phyloP scores from a whole-genome alignment of 2,888 invertebrate species.

The Aphodius sticticus region DNA sequence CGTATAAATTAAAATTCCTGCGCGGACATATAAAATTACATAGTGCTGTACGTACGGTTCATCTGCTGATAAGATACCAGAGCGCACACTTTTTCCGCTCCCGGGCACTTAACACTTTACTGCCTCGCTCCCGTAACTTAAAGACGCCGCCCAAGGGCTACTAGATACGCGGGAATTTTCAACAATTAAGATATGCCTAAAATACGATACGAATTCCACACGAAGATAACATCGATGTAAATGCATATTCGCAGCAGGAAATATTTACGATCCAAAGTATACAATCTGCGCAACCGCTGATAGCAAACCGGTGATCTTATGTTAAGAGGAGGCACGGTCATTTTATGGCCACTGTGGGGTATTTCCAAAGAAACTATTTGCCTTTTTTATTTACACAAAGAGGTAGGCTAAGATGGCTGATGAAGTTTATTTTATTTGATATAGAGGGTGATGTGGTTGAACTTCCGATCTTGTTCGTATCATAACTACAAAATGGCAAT shows the following conservation, averaged over 20 bases:
- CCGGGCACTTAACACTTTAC: slow-evolving; percentile 8
- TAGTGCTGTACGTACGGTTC: slow-evolving; percentile 5
- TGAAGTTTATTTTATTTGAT: too few relatives aligned
- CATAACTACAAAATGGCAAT: too few relatives aligned
- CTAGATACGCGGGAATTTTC: slow-evolving; percentile 16
- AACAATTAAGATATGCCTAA: slow-evolving; percentile 22
- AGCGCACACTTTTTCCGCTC: not conserved
- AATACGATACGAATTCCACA: slow-evolving; percentile 1
- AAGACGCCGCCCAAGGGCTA: not conserved
- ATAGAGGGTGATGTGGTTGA: too few relatives aligned
- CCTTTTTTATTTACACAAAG: too few relatives aligned
- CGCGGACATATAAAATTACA: slow-evolving; percentile 15
- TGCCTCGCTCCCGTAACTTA: not conserved
- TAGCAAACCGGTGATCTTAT: too few relatives aligned
- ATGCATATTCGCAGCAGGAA: not conserved
- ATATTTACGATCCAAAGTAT: not conserved
- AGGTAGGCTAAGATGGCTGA: too few relatives aligned
- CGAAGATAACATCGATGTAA: not conserved
- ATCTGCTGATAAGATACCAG: not conserved
- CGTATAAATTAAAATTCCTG: slow-evolving; percentile 23
- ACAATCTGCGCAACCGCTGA: too few relatives aligned
- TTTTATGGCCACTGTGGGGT: too few relatives aligned
- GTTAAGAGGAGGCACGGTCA: too few relatives aligned
- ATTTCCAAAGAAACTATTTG: too few relatives aligned
- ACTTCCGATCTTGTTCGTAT: too few relatives aligned